These are phyloP conservation scores for Bambusicola thoracicus DNA, from an alignment of 2,113 vertebrate genomes.

Conservation along the genomic window DNA sequence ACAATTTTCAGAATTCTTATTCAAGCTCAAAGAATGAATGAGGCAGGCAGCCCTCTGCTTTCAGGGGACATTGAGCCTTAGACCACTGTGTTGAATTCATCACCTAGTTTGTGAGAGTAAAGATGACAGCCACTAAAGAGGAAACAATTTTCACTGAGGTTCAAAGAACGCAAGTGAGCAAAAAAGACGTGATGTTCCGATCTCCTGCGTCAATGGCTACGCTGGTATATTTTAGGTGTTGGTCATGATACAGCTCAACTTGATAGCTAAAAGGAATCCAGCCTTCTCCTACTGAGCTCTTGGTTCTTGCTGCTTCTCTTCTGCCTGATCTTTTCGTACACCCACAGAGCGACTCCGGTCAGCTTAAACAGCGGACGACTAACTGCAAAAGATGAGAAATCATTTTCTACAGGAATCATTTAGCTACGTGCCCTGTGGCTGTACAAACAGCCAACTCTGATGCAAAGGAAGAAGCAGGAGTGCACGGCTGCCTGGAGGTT, in stretches of 20 bases:
- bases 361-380: not conserved
- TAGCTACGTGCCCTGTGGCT: not conserved
- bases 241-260: not conserved
- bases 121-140: not conserved
- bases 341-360: not conserved
- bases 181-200: not conserved
- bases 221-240: not conserved
- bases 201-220: not conserved
- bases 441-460: not conserved
- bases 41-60: not conserved
- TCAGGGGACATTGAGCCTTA: not conserved
- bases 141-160: not conserved
- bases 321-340: conserved; percentile 9
- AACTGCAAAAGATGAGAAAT: conserved; percentile 12
- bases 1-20: not conserved
- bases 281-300: not conserved
- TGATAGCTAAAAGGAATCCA: not conserved
- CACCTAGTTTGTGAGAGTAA: not conserved
- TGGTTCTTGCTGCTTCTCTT: conserved; percentile 6
- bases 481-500: not conserved
- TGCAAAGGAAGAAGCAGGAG: not conserved
- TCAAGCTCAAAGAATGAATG: not conserved
- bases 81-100: not conserved
- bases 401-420: not conserved
- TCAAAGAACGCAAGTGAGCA: not conserved